phyloP scores from a whole-genome alignment of 30 jellyfish, hydroid and myxozoan genomes.

The Turritopsis dohrnii region DNA sequence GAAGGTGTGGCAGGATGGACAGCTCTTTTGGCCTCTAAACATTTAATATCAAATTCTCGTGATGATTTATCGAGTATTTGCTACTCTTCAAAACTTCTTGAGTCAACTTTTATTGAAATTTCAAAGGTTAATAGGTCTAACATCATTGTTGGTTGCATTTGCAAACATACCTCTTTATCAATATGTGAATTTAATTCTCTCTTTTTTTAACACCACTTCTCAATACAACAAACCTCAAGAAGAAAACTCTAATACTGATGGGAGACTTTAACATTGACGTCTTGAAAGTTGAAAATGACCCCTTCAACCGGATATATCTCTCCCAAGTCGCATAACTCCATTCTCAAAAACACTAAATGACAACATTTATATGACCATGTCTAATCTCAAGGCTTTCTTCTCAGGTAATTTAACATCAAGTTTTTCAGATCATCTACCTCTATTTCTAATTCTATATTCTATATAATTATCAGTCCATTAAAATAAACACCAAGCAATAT shows the following conservation, averaged over 20 bases:
- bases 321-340: conserved; percentile 16
- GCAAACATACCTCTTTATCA: neutral
- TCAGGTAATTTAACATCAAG: conserved; percentile 20
- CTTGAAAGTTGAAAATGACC: neutral
- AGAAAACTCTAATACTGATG: too few species aligned
- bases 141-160: neutral
- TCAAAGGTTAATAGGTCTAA: neutral
- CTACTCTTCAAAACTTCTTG: neutral
- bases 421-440: conserved; percentile 22
- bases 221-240: too few species aligned
- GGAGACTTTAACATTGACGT: neutral
- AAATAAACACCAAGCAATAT: neutral
- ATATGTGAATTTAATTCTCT: neutral
- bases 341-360: conserved; percentile 18
- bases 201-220: too few species aligned
- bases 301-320: conserved; percentile 7
- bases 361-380: neutral
- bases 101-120: neutral
- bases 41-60: neutral
- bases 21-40: neutral
- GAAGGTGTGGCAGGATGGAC: neutral
- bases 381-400: neutral
- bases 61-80: conserved; percentile 1
- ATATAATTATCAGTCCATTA: conserved; percentile 1
- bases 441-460: conserved; percentile 3